Evolutionary conservation across 2,113 vertebrate species (phyloP), one percentile per base, ranked within the genome.

Genomic region (Mesocricetus auratus): DNA sequence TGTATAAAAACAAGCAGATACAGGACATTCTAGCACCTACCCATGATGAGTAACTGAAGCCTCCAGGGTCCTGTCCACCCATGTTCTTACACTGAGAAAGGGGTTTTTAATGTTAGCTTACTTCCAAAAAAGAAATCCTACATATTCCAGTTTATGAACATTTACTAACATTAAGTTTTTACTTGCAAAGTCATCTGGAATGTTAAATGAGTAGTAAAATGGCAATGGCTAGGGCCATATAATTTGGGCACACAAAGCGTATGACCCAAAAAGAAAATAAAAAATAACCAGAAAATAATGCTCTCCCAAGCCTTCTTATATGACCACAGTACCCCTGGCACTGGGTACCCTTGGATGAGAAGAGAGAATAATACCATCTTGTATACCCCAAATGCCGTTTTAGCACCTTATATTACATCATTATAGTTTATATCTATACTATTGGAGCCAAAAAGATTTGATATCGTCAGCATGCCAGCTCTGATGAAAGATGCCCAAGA

Each of bases 151-250:
- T 68, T 93, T 73, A 39, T 53, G n/a, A 62, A 2, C 90, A 74
- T 89, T 86, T 75, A 50, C 24, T 95, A 8, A 92, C 83, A 68
- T 82, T 58, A 89, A 75, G 89, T 7, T 91, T 73, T 94, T 68
- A 36, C 68, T 60, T 73, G n/a, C 78, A 81, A 33, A 73, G 86
- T 62, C 78, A 56, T 89, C 62, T 64, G 50, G 31, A 62, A 96
- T 83, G 58, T 89, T 81, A 82, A 96, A 33, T 85, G 15, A 21
- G 50, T 86, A 69, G 64, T 97, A 91, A 94, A n/a, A 45, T 29
- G 22, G 33, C 86, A 78, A 83, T 56, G 90, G 5, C 60, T 11
- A 4, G 17, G 4, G 1, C 12, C 90, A 0, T 74, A 4, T 86
- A 45, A 33, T 79, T 93, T 74, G 91, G 39, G 87, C 74, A 74